phyloP scores from a whole-genome alignment of 2,797 vertebrate species.

The Distichodus sexfasciatus region DNA sequence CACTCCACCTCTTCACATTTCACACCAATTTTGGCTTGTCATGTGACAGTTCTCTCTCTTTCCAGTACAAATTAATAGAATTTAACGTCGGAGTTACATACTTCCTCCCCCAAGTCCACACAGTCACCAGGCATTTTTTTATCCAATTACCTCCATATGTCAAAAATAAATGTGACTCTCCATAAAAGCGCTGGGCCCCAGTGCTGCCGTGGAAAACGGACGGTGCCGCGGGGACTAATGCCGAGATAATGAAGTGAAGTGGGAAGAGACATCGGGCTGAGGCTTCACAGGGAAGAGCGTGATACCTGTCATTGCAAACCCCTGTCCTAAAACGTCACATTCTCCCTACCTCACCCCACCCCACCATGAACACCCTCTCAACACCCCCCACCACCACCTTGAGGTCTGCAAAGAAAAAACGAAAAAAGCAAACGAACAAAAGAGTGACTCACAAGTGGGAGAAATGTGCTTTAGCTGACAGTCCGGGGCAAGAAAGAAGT shows the following conservation, averaged over 20 bases:
- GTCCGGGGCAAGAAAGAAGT: too few relatives aligned
- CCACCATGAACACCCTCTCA: too few relatives aligned
- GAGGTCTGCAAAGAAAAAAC: too few relatives aligned
- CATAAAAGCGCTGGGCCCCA: constrained; percentile 4
- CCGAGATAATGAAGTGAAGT: constrained; percentile 11
- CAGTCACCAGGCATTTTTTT: neutral
- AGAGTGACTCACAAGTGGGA: too few relatives aligned
- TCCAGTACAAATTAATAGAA: neutral
- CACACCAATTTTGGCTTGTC: neutral
- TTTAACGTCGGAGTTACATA: neutral
- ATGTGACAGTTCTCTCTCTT: too few relatives aligned
- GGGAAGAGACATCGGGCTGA: neutral
- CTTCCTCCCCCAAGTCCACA: neutral
- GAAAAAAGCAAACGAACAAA: too few relatives aligned
- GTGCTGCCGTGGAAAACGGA: constrained; percentile 10
- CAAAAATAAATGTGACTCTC: constrained; percentile 20
- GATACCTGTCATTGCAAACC: constrained; percentile 10
- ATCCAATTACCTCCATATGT: constrained; percentile 13
- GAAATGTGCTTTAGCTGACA: too few relatives aligned
- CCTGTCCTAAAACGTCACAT: too few relatives aligned
- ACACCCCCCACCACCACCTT: too few relatives aligned
- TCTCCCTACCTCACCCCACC: too few relatives aligned
- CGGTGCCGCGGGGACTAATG: constrained; percentile 23
- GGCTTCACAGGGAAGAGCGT: neutral
- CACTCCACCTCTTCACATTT: too few relatives aligned